Evolutionary conservation across 2,888 invertebrate species (phyloP).

Genomic region (Leptinotarsa peninsularis): DNA sequence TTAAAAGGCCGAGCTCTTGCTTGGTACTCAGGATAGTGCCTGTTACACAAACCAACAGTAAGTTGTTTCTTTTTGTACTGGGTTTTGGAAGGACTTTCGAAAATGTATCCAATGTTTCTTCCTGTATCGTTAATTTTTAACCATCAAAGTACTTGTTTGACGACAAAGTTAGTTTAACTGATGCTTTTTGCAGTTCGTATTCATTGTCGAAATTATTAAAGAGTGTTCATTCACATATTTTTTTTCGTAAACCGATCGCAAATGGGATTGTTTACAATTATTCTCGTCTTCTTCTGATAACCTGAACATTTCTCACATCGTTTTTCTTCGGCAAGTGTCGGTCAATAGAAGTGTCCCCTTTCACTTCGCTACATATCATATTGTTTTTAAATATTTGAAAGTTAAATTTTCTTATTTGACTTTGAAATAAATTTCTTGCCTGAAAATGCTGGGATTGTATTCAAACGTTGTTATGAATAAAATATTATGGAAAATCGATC

Average conservation of each 20-base stretch:
- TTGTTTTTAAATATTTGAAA: conserved; percentile 44
- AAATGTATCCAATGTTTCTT: background rate
- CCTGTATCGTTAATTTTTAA: no score
- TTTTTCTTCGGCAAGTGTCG: conserved; percentile 19
- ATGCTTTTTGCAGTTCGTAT: background rate
- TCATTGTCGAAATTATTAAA: background rate
- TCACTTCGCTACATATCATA: conserved; percentile 26
- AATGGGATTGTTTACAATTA: conserved; percentile 5
- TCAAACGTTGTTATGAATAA: conserved; percentile 47
- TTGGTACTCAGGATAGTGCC: conserved; percentile 74
- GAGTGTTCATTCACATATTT: background rate
- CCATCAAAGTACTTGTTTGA: no score
- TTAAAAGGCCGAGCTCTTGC: conserved; percentile 75
- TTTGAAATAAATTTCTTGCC: conserved; percentile 36
- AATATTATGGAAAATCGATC: conserved; percentile 46
- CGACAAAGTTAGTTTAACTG: no score
- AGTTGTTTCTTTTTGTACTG: conserved; percentile 27
- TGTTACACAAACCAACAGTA: conserved; percentile 58
- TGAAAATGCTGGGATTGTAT: conserved; percentile 44
- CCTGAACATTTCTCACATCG: background rate
- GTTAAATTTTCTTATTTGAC: conserved; percentile 44
- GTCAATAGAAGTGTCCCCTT: background rate
- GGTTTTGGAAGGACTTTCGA: background rate
- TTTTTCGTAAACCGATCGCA: background rate
- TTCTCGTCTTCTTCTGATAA: background rate